Evolutionary conservation across 2,888 invertebrate species (phyloP), one percentile per base, ranked within the genome.

Genomic region (Pantelozetes paolii): DNA sequence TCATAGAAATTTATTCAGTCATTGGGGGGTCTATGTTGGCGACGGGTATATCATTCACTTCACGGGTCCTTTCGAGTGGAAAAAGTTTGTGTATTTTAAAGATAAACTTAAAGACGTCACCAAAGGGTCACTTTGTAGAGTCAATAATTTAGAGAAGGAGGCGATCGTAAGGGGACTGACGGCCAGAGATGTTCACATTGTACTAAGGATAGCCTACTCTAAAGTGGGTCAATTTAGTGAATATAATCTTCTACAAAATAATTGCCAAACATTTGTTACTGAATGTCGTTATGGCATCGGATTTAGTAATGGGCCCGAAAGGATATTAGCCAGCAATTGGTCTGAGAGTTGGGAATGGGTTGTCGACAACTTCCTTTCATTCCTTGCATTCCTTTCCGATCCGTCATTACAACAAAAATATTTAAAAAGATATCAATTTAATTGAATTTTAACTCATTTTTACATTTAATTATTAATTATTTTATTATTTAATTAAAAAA

Each of bases 241-340:
- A 18, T 79, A 79, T 74, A 79, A 80, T 75, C 75, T 79, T 28
- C 74, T 80, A 36, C 78, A 78, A 5, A 78, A 75, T 74, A 80
- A 80, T 75, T 78, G 79, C 77, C 80, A 80, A 77, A 79, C 80
- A 75, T 80, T 78, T 73, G 80, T 79, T 8, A 80, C 80, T 13
- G 78, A 79, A 28, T 80, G 80, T 78, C 79, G 78, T 70, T 80
- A 79, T 77, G 80, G 80, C 0, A 59, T 70, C 8, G 78, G 79
- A 3, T 80, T 80, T 80, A 80, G 80, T 75, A 20, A 5, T 9
- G 36, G 36, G 9, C 36, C 36, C 36, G 36, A 36, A 9, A 5
- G 36, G 9, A 9, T 9, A 36, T 9, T 36, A 9, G 36, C 36
- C 36, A 36, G 36, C 36, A 36, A 36, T 36, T 36, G 36, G 36